Conservation (phyloP, 2,888 invertebrate genomes). For the Pollenia amentaria region DNA sequence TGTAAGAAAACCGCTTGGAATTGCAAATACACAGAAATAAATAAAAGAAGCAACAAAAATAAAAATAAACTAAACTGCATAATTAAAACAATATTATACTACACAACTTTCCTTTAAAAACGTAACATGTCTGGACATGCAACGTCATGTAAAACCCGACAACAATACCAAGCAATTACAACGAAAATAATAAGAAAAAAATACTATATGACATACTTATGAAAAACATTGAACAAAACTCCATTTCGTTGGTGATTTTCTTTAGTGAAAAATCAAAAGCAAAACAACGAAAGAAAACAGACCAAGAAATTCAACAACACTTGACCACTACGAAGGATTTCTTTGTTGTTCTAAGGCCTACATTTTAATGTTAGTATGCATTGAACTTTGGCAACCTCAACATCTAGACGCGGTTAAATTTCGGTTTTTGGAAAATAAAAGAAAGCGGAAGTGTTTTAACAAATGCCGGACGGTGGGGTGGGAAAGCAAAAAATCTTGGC, state of each 20-base stretch:
- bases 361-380: conserved; percentile 65
- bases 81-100: conserved; percentile 64
- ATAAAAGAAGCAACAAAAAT: conserved; percentile 13
- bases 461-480: conserved; percentile 62
- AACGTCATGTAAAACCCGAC: conserved; percentile 45
- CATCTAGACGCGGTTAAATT: conserved; percentile 56
- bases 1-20: conserved; percentile 56
- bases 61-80: conserved; percentile 61
- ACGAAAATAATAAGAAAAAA: conserved; percentile 51
- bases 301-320: conserved; percentile 65
- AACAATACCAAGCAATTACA: conserved; percentile 37
- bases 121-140: conserved; percentile 72
- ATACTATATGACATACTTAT: conserved; percentile 60
- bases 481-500: conserved; percentile 63
- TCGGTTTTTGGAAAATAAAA: conserved; percentile 17
- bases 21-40: conserved; percentile 37
- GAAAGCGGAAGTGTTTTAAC: conserved; percentile 36
- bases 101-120: conserved; percentile 63
- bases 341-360: conserved; percentile 51
- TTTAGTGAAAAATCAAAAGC: conserved; percentile 16
- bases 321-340: conserved; percentile 72
- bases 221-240: conserved; percentile 21
- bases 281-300: conserved; percentile 40
- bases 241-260: conserved; percentile 57
- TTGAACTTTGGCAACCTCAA: conserved; percentile 73